Conservation (phyloP, 2,888 invertebrate species). For the Tridacna gigas region DNA sequence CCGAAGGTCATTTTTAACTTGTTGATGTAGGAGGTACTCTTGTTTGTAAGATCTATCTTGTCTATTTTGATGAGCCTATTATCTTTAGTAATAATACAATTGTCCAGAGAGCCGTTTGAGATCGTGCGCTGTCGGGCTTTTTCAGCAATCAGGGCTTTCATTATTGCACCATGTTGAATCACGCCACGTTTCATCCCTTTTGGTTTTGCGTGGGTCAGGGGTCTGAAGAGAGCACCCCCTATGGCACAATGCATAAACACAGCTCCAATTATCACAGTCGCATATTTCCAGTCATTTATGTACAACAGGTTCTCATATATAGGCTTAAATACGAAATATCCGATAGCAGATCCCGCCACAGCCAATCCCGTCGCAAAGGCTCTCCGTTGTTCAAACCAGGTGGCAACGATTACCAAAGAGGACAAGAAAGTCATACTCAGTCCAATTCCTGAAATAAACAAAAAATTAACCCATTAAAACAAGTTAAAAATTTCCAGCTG, state of each 20-base stretch:
- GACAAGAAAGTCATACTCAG: constrained; percentile 98
- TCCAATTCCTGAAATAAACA: constrained; percentile 87
- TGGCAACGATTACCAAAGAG: constrained; percentile 96
- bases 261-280: constrained; percentile 92
- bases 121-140: constrained; percentile 83
- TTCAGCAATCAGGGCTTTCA: constrained; percentile 83
- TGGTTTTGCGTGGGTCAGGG: constrained; percentile 87
- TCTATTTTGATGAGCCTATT: constrained; percentile 82
- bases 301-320: constrained; percentile 84
- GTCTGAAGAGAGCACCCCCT: constrained; percentile 93
- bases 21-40: constrained; percentile 76
- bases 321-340: constrained; percentile 94
- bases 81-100: constrained; percentile 84
- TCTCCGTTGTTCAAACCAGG: constrained; percentile 98
- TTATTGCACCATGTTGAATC: constrained; percentile 80
- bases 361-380: constrained; percentile 98
- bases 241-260: constrained; percentile 91
- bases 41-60: constrained; percentile 73
- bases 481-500: too few species aligned
- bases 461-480: not conserved
- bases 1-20: constrained; percentile 77
- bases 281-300: constrained; percentile 89
- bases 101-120: constrained; percentile 83
- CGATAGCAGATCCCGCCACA: constrained; percentile 97
- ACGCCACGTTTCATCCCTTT: constrained; percentile 73